Base-by-base conservation (phyloP, 2,888 invertebrate genomes). In the Orthosia incerta region DNA sequence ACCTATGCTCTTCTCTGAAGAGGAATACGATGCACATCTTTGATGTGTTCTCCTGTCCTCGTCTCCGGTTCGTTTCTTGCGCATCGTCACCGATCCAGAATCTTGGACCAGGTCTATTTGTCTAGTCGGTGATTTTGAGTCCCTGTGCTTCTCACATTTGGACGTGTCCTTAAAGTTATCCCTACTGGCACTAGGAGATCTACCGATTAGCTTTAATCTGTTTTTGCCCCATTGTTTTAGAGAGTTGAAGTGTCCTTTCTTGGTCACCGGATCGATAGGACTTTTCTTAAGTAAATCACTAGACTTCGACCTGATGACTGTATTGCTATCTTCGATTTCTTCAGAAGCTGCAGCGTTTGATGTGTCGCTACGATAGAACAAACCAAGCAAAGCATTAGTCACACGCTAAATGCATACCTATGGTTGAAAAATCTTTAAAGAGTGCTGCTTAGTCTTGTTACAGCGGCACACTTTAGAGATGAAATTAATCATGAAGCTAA, bases 211-310 rank as follows among this genome's bases (percentile, higher is more conserved):
- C 92, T 97, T 97, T 91, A 98, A 96, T 85, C 98, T 97, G 88
- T 97, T 98, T 91, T 97, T 97, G 73, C 98, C 98, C 98, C 98
- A 98, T 91, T 98, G 98, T 92, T 98, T 98, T 72, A 98, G 94
- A 45, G 98, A 98, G 92, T 98, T 98, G 92, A 98, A 98, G 90
- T 98, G 98, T 62, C 98, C 97, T 82, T 96, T 96, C 90, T 96
- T 96, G 74, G 92, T 90, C 68, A 93, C 89, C 61, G 94, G 95
- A 86, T 97, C 97, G 63, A 97, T 96, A 59, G 97, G 97, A 83
- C 97, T 97, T 94, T 97, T 97, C 93, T 97, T 97, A 92, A 98
- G 97, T 86, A 98, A 96, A 92, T 98, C 98, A 90, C 98, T 98
- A 91, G 98, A 98, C 91, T 97, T 97, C 91, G 98, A 98, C 90